Conservation (phyloP, 2,113 vertebrate genomes). For the Spea multiplicata region DNA sequence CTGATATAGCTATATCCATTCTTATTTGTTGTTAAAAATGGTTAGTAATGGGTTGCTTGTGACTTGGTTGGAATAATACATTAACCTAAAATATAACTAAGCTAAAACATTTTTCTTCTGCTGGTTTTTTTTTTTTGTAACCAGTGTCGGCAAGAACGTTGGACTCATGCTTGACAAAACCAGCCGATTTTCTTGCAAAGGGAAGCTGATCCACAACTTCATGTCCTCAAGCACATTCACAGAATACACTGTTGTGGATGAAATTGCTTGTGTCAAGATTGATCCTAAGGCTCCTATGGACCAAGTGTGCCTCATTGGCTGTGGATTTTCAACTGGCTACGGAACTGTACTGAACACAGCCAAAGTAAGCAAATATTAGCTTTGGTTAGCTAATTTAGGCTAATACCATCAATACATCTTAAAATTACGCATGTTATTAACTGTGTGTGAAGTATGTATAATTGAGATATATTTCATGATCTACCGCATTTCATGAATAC, state of each 20-base stretch:
- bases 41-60: too few species aligned
- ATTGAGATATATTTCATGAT: too few species aligned
- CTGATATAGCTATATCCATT: too few species aligned
- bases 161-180: slow-evolving; percentile 52
- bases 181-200: slow-evolving; percentile 72
- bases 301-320: slow-evolving; percentile 76
- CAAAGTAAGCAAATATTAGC: slow-evolving; percentile 59
- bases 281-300: slow-evolving; percentile 67
- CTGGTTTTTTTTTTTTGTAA: accelerated
- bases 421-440: too few species aligned
- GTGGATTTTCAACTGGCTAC: slow-evolving; percentile 74
- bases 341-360: slow-evolving; percentile 74
- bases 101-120: neutral
- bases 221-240: slow-evolving; percentile 79
- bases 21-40: too few species aligned
- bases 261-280: slow-evolving; percentile 74
- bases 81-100: too few species aligned
- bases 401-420: too few species aligned
- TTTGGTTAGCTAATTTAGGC: too few species aligned
- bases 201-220: slow-evolving; percentile 73
- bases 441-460: too few species aligned
- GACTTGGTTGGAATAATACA: too few species aligned
- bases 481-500: too few species aligned
- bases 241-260: slow-evolving; percentile 75
- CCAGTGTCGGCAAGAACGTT: slow-evolving; percentile 32